Evolutionary conservation across 1,140 invertebrate species (phyloP).

Genomic region (Cyclargus thomasi): DNA sequence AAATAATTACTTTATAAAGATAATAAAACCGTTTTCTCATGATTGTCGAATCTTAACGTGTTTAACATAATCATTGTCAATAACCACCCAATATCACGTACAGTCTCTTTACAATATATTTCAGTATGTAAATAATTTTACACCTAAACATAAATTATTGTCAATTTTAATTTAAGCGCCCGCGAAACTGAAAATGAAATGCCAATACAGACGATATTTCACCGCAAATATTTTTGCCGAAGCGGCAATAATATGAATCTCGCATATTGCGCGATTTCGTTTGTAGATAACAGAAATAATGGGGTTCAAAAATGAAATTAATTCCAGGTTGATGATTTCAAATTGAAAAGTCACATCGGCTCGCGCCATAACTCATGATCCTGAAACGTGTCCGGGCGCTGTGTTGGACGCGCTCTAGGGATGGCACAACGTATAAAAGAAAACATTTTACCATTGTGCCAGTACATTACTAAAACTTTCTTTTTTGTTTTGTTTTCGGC

Average conservation of each 20-base stretch:
- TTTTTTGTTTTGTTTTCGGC: too few relatives aligned
- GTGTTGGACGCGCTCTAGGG: constrained; percentile 61
- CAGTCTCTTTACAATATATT: constrained; percentile 10
- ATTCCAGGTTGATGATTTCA: constrained; percentile 76
- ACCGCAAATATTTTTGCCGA: constrained; percentile 59
- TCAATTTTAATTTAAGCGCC: constrained; percentile 7
- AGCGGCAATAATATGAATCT: constrained; percentile 63
- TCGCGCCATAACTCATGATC: constrained; percentile 71
- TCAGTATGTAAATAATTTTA: constrained; percentile 24
- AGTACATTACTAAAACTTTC: neutral
- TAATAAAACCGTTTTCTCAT: too few relatives aligned
- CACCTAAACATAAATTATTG: constrained; percentile 14
- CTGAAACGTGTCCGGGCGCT: constrained; percentile 73
- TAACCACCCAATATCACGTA: neutral
- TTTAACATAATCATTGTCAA: too few relatives aligned
- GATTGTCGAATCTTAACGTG: too few relatives aligned
- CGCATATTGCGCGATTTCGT: constrained; percentile 68
- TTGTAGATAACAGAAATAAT: constrained; percentile 74
- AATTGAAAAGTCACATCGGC: constrained; percentile 75
- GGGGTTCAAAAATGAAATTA: constrained; percentile 75
- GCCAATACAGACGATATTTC: constrained; percentile 23
- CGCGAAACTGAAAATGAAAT: constrained; percentile 3
- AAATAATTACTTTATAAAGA: too few relatives aligned
- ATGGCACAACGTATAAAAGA: constrained; percentile 28
- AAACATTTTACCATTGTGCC: neutral